A percentile compares a stretch with the other conserved stretches of the same genome.
phyloP scores from a whole-genome alignment of 2,113 vertebrate genomes.

The Azemiops feae region DNA sequence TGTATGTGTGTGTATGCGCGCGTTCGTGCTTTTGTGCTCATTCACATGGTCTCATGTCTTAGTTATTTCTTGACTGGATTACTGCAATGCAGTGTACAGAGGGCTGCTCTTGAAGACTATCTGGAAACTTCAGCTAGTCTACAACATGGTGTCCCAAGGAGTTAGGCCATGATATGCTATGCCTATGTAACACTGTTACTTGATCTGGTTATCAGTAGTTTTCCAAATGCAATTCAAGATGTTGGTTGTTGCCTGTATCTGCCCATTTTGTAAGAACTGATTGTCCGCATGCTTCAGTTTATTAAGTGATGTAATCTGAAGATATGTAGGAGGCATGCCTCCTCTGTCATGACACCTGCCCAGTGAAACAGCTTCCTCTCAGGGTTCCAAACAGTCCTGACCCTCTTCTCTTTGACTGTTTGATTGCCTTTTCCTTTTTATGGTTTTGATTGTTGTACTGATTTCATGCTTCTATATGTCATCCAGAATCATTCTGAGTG shows the following conservation, averaged over 20 bases:
- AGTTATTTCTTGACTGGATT: not conserved
- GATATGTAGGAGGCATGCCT: not conserved
- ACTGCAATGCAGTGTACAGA: not conserved
- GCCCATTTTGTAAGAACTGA: not conserved
- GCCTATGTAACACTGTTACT: not conserved
- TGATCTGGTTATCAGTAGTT: not conserved
- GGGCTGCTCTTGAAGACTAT: not conserved
- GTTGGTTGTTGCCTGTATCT: not conserved
- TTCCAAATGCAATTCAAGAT: not conserved
- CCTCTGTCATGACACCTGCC: not conserved
- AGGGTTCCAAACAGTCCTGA: not conserved
- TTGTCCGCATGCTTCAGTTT: not conserved
- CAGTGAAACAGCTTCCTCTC: not conserved
- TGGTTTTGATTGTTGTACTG: not conserved
- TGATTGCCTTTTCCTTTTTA: not conserved
- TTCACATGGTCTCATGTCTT: not conserved
- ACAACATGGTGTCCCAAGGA: not conserved
- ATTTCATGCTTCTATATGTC: not conserved
- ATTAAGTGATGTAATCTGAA: not conserved
- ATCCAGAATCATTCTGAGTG: not conserved
- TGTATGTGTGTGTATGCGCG: not conserved
- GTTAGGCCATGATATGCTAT: not conserved
- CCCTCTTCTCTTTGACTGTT: not conserved
- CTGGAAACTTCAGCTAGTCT: not conserved
- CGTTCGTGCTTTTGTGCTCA: not conserved